A percentile compares a stretch with the other conserved stretches of the same genome.
These are phyloP conservation scores for Eupithecia subfuscata DNA, from an alignment of 2,888 invertebrate species.

Conservation along the genomic window DNA sequence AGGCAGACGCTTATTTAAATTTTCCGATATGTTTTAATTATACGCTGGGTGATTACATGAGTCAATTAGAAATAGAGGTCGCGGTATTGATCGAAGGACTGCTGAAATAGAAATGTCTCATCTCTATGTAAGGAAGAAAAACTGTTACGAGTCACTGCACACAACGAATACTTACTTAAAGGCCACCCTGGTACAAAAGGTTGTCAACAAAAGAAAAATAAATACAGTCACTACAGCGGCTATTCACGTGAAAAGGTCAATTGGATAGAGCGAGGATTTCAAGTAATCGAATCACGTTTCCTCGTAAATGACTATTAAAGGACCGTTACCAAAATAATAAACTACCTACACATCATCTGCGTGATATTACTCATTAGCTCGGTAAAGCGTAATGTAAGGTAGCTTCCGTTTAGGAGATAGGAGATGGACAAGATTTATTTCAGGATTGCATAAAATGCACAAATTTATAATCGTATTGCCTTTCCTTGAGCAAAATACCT, in stretches of 20 bases:
- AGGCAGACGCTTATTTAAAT: not conserved
- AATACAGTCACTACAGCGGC: not conserved
- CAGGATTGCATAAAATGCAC: not conserved
- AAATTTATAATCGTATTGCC: not conserved
- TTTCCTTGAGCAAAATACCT: not conserved
- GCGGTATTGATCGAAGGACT: not conserved
- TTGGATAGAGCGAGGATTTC: not conserved
- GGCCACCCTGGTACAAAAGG: not conserved
- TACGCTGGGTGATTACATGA: not conserved
- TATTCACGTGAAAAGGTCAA: conserved; percentile 9
- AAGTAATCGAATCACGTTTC: not conserved
- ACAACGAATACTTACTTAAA: not conserved
- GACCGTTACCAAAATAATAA: not conserved
- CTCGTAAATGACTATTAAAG: not conserved
- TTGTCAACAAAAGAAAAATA: not conserved
- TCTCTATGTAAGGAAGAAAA: not conserved
- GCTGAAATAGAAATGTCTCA: not conserved
- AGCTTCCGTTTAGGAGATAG: not conserved
- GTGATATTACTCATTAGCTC: not conserved
- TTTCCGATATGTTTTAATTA: conserved; percentile 11
- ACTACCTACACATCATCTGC: not conserved
- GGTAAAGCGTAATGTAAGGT: not conserved
- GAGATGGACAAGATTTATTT: not conserved
- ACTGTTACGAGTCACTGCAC: not conserved
- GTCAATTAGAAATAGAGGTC: conserved; percentile 1